Base-by-base conservation (phyloP, 2,797 vertebrate species). In the Xenopus petersii region DNA sequence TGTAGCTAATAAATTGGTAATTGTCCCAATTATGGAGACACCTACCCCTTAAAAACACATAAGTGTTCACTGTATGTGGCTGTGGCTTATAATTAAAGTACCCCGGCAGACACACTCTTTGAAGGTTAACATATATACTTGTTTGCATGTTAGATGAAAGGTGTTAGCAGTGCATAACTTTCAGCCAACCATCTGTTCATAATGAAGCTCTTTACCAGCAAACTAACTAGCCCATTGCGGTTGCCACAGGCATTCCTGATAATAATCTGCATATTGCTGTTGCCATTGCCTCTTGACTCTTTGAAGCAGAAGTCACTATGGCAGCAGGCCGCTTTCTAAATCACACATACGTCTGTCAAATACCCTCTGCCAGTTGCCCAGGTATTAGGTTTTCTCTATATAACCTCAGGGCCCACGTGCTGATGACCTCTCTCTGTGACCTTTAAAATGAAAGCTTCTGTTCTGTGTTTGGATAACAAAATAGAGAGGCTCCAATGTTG, bases 381-480 rank as follows among this genome's bases (percentile, higher is more conserved):
- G 86, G 90, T 93, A 94, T 94, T 90, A 91, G 80, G 84, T 93
- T 94, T 81, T 82, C 81, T 33, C 51, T 74, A 75, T 75, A 73
- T 82, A 81, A 81, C 84, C 84, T 78, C 10, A 0, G 83, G 82
- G 83, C 4, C 80, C 80, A 36, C 60, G 74, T 75, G n/a, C 69
- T 73, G 4, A 84, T 88, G 84, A 88, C 82, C 79, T 86, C 82
- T 85, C 16, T 81, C 72, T 61, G 30, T 83, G 86, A 88, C 83
- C 86, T 88, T 82, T 60, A 63, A 70, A 75, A 64, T 64, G 36
- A 42, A 74, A 64, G 86, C 88, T 88, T 87, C 88, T 90, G 89
- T 76, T 79, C 56, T 67, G 51, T 65, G 61, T 70, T 46, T 69
- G 62, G 33, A 51, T 42, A 56, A 16, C 49, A 64, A 15, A 58